These are phyloP conservation scores for Hemichromis elongatus DNA, from an alignment of 2,113 vertebrate genomes.

Conservation along the genomic window DNA sequence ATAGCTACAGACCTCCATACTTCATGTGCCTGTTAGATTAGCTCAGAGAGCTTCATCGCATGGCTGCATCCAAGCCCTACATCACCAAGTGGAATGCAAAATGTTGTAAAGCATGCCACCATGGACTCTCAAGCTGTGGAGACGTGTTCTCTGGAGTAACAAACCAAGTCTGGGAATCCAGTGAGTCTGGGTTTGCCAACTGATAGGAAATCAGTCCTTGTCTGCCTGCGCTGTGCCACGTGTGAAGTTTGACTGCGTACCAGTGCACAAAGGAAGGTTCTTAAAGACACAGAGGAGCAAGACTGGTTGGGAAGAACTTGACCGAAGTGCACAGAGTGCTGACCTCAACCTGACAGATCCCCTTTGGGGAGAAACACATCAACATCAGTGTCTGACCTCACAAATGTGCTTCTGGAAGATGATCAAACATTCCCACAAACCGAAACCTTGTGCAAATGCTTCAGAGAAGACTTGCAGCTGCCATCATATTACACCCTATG, in stretches of 20 bases:
- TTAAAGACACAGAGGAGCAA: not conserved
- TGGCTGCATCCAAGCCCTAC: not conserved
- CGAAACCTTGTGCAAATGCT: not conserved
- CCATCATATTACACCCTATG: not conserved
- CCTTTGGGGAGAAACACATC: not conserved
- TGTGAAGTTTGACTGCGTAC: not conserved
- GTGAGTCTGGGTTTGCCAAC: not conserved
- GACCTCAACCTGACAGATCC: not conserved
- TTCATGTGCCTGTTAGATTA: not conserved
- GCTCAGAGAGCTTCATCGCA: not conserved
- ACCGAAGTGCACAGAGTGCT: not conserved
- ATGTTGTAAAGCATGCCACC: not conserved
- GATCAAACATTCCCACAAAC: not conserved
- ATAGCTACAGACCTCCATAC: not conserved
- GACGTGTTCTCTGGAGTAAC: not conserved
- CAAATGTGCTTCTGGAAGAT: not conserved
- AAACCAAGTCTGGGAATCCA: not conserved
- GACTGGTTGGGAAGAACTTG: not conserved
- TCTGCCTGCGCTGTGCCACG: not conserved
- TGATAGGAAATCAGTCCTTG: not conserved
- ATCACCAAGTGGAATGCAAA: not conserved
- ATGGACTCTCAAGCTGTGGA: not conserved
- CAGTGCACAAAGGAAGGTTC: not conserved
- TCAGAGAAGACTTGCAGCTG: not conserved
- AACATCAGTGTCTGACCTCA: not conserved